phyloP scores from a whole-genome alignment of 1,140 invertebrate species.

The Drosophila littoralis region DNA sequence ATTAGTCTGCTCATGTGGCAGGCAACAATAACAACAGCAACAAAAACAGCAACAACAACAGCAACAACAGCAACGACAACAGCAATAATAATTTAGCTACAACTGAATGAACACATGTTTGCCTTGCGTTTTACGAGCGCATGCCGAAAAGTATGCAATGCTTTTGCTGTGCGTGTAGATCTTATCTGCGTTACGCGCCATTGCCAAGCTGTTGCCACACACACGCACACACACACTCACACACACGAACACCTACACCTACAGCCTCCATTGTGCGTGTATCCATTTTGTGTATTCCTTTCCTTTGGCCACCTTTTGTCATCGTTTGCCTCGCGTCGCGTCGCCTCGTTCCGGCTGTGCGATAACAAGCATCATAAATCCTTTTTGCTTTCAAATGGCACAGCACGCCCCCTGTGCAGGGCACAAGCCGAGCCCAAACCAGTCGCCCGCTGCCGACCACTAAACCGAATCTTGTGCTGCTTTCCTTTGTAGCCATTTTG shows the following conservation, averaged over 20 bases:
- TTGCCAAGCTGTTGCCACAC: constrained; percentile 30
- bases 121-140: constrained; percentile 28
- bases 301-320: constrained; percentile 69
- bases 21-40: constrained; percentile 4
- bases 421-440: neutral
- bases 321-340: constrained; percentile 58
- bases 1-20: constrained; percentile 47
- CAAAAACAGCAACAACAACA: neutral
- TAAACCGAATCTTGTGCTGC: constrained; percentile 6
- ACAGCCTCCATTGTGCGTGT: neutral
- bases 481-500: constrained; percentile 40
- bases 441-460: neutral
- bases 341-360: constrained; percentile 55
- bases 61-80: constrained; percentile 6
- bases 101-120: constrained; percentile 72
- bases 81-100: constrained; percentile 47
- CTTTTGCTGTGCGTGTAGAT: constrained; percentile 57
- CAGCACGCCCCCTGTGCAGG: constrained; percentile 34
- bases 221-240: neutral
- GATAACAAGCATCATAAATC: constrained; percentile 82
- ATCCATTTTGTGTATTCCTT: constrained; percentile 12
- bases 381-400: constrained; percentile 74
- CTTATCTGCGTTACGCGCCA: constrained; percentile 69
- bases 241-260: no score
- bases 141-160: constrained; percentile 61